Conservation (phyloP, 2,797 vertebrate species). For the Danionella dracula region DNA sequence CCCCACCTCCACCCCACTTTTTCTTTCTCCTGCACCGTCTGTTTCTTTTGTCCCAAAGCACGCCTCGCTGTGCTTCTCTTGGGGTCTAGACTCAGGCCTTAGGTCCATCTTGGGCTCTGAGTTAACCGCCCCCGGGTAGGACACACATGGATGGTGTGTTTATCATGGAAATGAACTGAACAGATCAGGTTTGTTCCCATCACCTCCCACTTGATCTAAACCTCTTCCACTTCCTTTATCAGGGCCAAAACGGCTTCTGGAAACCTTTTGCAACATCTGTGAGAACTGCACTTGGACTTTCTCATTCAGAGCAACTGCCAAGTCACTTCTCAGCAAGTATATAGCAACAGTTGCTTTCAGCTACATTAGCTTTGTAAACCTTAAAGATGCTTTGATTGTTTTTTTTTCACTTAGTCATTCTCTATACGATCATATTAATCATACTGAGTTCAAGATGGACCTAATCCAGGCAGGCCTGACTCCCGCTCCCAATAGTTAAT, state of each 20-base stretch:
- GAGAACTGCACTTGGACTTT: conserved; percentile 11
- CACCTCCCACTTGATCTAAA: conserved; percentile 24
- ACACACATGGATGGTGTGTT: conserved; percentile 52
- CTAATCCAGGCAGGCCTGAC: no score
- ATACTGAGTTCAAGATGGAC: no score
- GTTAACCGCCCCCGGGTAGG: conserved; percentile 48
- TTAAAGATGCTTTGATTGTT: no score
- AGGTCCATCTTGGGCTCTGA: conserved; percentile 44
- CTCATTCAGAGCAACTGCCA: neutral
- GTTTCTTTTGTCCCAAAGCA: conserved; percentile 48
- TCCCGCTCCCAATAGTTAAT: no score
- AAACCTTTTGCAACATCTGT: conserved; percentile 25
- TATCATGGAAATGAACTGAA: conserved; percentile 60
- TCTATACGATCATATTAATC: no score
- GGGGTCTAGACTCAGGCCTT: conserved; percentile 41
- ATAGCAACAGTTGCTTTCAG: neutral
- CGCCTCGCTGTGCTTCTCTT: conserved; percentile 38
- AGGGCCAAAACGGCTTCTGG: conserved; percentile 14
- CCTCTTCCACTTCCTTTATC: conserved; percentile 33
- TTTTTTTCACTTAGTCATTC: no score
- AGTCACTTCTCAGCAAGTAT: neutral
- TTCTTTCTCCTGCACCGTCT: conserved; percentile 46
- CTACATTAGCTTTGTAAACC: neutral
- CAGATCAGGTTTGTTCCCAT: conserved; percentile 47
- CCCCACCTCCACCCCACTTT: conserved; percentile 44